These are phyloP conservation scores for Lepidocyrtinus sp. DNA, from an alignment of 2,888 invertebrate genomes.

Conservation along the genomic window DNA sequence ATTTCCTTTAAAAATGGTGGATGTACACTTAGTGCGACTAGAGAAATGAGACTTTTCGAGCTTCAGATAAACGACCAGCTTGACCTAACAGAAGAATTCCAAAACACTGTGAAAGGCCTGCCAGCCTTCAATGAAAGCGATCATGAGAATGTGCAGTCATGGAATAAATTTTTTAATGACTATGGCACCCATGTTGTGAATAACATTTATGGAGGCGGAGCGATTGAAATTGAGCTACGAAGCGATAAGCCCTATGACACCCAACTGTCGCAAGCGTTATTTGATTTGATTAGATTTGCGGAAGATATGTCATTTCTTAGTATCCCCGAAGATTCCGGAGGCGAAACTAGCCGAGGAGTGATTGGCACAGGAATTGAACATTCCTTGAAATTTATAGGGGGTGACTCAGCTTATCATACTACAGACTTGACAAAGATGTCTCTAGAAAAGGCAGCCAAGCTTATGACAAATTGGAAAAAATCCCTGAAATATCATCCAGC, in stretches of 20 bases:
- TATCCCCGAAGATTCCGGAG: not conserved
- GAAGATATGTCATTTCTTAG: not conserved
- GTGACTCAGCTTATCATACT: conserved; percentile 36
- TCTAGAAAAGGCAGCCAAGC: conserved; percentile 26
- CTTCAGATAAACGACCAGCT: not conserved
- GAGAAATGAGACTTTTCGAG: not conserved
- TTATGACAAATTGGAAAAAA: conserved; percentile 51
- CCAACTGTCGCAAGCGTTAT: not conserved
- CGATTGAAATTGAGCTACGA: conserved; percentile 16
- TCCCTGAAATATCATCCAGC: conserved; percentile 41
- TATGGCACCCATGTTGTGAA: conserved; percentile 52
- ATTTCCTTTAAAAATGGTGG: not conserved
- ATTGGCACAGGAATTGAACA: not conserved
- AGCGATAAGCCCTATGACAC: not conserved
- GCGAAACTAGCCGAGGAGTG: not conserved
- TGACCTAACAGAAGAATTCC: conserved; percentile 5
- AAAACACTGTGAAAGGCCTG: not conserved
- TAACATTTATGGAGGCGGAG: conserved; percentile 22
- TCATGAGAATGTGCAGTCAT: conserved; percentile 16
- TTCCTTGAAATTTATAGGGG: conserved; percentile 42
- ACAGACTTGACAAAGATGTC: conserved; percentile 41
- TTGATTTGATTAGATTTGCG: not conserved
- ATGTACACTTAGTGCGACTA: not conserved
- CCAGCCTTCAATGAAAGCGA: conserved; percentile 25
- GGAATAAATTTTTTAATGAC: conserved; percentile 37